Evolutionary conservation across 2,888 invertebrate species (phyloP), one percentile per base, ranked within the genome.

Genomic region (Drosophila paranaensis): DNA sequence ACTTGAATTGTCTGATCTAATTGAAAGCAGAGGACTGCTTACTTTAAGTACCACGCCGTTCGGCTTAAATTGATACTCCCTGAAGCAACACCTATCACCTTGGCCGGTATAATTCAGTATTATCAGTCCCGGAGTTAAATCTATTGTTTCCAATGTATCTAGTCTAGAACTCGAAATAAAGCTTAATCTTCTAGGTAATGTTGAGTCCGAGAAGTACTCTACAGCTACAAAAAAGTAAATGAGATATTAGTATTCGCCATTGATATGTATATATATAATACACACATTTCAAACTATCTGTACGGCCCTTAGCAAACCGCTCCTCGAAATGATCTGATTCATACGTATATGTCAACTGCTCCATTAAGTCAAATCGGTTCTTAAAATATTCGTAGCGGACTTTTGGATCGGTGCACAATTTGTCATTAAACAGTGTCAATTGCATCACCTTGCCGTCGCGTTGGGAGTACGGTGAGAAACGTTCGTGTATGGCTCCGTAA

Each of bases 381-480:
- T 94, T 92, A 84, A 94, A 96, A 91, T 94, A 94, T 88, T 95
- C 95, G 85, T 95, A 95, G 0, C 95, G 89, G 0, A 90, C 71
- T n/a, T 89, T 81, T 6, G 93, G 88, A 13, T 91, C 81, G 9
- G 81, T 72, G 66, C 92, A 93, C 0, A 83, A 64, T 13, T 87
- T 75, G 40, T 91, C 91, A 0, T 85, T 75, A 61, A 70, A 93
- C 1, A 88, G 11, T 0, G 91, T 92, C 37, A 93, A 30, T 50
- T 90, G 90, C 71, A 76, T 84, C 3, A 82, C 65, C 65, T 90
- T 93, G 0, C 97, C 98, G 90, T 97, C 96, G 0, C 93, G 93
- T 85, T 96, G 94, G 0, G 95, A 94, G 83, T 97, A 97, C 0
- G 96, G 96, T 0, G 97, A 95, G 91, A 95, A 97, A 74, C 96